Conservation (phyloP, 2,888 invertebrate genomes). For the Stenolophus ochropezus region DNA sequence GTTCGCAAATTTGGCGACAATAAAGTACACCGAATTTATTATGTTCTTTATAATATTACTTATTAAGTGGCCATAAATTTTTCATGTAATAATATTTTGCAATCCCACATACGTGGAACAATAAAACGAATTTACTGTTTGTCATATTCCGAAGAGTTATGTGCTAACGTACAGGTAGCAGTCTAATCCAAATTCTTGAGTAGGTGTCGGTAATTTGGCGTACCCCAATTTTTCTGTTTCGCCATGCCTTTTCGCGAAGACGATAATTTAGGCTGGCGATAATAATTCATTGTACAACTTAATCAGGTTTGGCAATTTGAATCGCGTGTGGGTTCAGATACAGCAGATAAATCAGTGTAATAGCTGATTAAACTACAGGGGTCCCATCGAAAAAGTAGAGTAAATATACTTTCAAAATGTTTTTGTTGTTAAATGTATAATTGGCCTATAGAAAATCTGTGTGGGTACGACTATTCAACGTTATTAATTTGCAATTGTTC, state of each 20-base stretch:
- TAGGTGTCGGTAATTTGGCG: slow-evolving; percentile 20
- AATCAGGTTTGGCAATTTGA: slow-evolving; percentile 39
- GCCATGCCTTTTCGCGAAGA: slow-evolving; percentile 31
- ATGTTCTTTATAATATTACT: slow-evolving; percentile 16
- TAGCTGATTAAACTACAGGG: slow-evolving; percentile 24
- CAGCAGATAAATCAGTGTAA: slow-evolving; percentile 30
- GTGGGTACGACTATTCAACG: background rate
- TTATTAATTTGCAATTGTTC: background rate
- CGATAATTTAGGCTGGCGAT: slow-evolving; percentile 10
- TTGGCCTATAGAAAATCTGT: background rate
- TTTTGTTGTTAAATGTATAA: background rate
- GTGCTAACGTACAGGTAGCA: background rate
- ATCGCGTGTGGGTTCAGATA: slow-evolving; percentile 24
- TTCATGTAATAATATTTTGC: slow-evolving; percentile 13
- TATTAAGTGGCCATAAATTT: slow-evolving; percentile 29
- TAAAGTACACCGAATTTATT: background rate
- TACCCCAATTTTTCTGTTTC: slow-evolving; percentile 34
- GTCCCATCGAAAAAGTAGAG: too few species aligned
- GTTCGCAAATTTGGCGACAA: background rate
- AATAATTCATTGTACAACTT: slow-evolving; percentile 38
- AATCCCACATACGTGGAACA: background rate
- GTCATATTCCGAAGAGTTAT: background rate
- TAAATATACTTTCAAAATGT: background rate
- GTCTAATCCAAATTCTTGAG: background rate
- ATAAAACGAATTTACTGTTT: background rate